Conservation (phyloP, 2,888 invertebrate genomes). For the Pseudanteris insignis region DNA sequence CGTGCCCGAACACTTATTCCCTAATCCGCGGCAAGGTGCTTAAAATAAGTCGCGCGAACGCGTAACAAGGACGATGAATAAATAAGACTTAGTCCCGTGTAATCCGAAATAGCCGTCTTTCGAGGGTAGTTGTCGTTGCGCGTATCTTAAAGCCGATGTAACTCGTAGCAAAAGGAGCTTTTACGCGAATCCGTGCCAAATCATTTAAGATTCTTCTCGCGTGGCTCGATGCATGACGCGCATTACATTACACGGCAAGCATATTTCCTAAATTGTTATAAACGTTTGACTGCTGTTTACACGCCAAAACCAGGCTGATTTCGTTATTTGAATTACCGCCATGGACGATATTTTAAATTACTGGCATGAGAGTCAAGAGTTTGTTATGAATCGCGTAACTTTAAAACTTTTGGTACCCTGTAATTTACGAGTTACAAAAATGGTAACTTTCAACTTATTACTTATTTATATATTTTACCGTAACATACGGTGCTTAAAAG, state of each 20-base stretch:
- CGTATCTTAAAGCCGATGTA: slow-evolving; percentile 27
- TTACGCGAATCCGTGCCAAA: slow-evolving; percentile 31
- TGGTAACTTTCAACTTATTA: too few relatives aligned
- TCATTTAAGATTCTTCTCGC: slow-evolving; percentile 31
- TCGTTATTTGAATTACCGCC: too few relatives aligned
- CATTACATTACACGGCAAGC: slow-evolving; percentile 29
- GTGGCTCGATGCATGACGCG: slow-evolving; percentile 13
- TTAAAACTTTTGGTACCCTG: too few relatives aligned
- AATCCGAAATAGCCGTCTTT: slow-evolving; percentile 46
- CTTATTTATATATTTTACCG: too few relatives aligned
- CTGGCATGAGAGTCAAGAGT: too few relatives aligned
- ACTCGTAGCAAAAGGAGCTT: slow-evolving; percentile 23
- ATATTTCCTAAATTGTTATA: slow-evolving; percentile 27
- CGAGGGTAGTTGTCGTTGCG: neutral
- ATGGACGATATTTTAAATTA: too few relatives aligned
- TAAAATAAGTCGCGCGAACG: slow-evolving; percentile 13
- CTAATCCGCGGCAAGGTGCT: slow-evolving; percentile 36
- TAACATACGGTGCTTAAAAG: too few relatives aligned
- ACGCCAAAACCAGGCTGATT: too few relatives aligned
- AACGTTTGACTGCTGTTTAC: slow-evolving; percentile 25
- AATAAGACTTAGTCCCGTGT: slow-evolving; percentile 49
- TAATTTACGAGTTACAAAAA: too few relatives aligned
- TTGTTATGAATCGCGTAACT: too few relatives aligned
- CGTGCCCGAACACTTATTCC: slow-evolving; percentile 31
- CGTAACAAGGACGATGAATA: slow-evolving; percentile 49